Percentiles rank a stretch among this genome's conserved stretches.
Evolutionary conservation across 2,888 invertebrate genomes (phyloP).

Genomic region (Lasioglossum oenotherae): DNA sequence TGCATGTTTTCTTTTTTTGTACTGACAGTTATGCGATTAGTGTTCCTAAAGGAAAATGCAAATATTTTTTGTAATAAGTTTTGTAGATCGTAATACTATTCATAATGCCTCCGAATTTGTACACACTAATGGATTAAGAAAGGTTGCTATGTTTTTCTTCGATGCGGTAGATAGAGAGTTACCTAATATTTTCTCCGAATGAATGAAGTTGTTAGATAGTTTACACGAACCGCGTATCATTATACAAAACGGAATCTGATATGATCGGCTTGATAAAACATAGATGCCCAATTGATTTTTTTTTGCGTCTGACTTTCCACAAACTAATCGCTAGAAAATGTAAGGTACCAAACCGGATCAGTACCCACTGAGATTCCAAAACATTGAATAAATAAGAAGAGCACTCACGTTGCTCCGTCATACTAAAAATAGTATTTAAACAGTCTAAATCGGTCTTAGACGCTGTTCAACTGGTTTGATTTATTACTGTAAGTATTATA

Average conservation of each 20-base stretch:
- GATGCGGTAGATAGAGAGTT: slow-evolving; percentile 33
- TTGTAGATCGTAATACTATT: slow-evolving; percentile 48
- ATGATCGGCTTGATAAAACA: slow-evolving; percentile 23
- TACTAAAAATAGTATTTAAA: slow-evolving; percentile 71
- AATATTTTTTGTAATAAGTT: slow-evolving; percentile 21
- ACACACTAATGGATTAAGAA: slow-evolving; percentile 47
- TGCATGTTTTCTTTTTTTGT: slow-evolving; percentile 55
- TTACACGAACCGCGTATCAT: slow-evolving; percentile 20
- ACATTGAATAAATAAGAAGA: slow-evolving; percentile 70
- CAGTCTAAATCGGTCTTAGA: slow-evolving; percentile 59
- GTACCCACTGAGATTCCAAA: slow-evolving; percentile 57
- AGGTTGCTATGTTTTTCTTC: slow-evolving; percentile 38
- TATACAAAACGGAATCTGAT: slow-evolving; percentile 28
- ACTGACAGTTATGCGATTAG: slow-evolving; percentile 56
- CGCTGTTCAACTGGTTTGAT: slow-evolving; percentile 70
- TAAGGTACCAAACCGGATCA: slow-evolving; percentile 17
- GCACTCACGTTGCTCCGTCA: slow-evolving; percentile 55
- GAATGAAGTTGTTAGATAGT: slow-evolving; percentile 35
- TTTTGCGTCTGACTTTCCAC: slow-evolving; percentile 18
- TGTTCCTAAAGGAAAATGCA: slow-evolving; percentile 36
- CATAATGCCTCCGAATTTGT: slow-evolving; percentile 62
- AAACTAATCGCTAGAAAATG: slow-evolving; percentile 40
- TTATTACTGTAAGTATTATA: slow-evolving; percentile 67
- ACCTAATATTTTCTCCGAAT: slow-evolving; percentile 50
- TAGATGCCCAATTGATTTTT: slow-evolving; percentile 25